Base-by-base conservation (phyloP, 2,888 invertebrate species). In the Steinernema scapterisci region DNA sequence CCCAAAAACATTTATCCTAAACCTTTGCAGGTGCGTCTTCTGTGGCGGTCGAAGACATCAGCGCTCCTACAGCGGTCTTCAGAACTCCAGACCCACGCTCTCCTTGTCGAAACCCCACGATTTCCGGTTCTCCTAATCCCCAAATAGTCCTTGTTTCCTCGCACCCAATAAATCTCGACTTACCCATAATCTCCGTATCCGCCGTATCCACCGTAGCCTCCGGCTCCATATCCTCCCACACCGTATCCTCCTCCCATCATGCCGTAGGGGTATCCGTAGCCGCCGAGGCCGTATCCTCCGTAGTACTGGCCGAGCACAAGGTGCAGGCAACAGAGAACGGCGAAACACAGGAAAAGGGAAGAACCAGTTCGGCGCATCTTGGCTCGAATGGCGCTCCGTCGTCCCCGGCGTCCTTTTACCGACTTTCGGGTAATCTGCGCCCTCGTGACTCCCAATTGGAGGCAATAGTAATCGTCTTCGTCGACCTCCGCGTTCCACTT, bases 381-480 rank as follows among this genome's bases (percentile, higher is more conserved):
- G 38, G 38, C 9, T 38, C 38, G 38, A 38, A 38, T 38, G 38
- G 5, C 38, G 9, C 48, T 5, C 19, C 63, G 63, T 2, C 16
- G 27, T 21, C 16, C 63, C 11, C 19, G 5, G 16, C 31, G 16
- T n/a, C 31, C 63, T 63, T 63, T 63, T 63, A 63, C 63, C 63
- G 27, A 31, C 63, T 63, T 63, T 63, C 19, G 27, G 63, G 63
- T 63, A 63, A 63, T 63, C 63, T 63, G 27, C 25, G 63, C 31
- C 63, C 63, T 25, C 63, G 13, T 19, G 63, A 27, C 27, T 27
- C 63, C 27, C 63, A 63, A 63, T 63, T 63, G 63, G 63, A 63
- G 63, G 27, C 63, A 63, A 63, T 63, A 27, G 63, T 48, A 48
- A n/a, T 48, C 48, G 48, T 13, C 48, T 48, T 48, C 19, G 48